phyloP scores from a whole-genome alignment of 2,888 invertebrate species.

The Corythucha ciliata region DNA sequence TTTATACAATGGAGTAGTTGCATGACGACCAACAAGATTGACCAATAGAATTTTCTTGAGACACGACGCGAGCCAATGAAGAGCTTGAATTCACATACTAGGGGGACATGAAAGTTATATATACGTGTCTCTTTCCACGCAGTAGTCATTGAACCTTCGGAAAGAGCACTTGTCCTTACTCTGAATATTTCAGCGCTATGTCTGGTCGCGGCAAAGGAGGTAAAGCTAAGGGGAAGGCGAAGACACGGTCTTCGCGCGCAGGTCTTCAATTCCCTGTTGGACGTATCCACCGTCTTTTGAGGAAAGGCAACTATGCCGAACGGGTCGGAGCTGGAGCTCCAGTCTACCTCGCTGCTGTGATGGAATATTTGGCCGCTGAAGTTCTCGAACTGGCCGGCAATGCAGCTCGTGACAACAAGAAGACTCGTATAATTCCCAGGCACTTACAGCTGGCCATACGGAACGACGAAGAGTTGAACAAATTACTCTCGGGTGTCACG shows the following conservation, averaged over 20 bases:
- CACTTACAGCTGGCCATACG: slow-evolving; percentile 52
- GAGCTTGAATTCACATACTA: too few relatives aligned
- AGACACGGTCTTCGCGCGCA: slow-evolving; percentile 47
- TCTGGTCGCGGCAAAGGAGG: slow-evolving; percentile 34
- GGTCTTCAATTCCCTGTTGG: slow-evolving; percentile 50
- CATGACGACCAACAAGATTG: too few relatives aligned
- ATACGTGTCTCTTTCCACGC: too few relatives aligned
- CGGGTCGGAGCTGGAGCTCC: slow-evolving; percentile 49
- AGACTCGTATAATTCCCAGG: slow-evolving; percentile 62
- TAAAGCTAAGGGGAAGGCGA: slow-evolving; percentile 45
- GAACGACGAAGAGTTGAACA: slow-evolving; percentile 20
- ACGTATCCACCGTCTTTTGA: slow-evolving; percentile 49
- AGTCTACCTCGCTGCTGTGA: slow-evolving; percentile 48
- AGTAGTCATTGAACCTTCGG: too few relatives aligned
- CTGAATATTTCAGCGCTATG: too few relatives aligned
- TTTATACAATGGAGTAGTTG: too few relatives aligned
- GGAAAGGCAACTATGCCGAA: slow-evolving; percentile 52
- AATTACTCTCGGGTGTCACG: slow-evolving; percentile 57
- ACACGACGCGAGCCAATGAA: too few relatives aligned
- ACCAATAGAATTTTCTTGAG: too few relatives aligned
- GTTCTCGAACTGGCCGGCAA: slow-evolving; percentile 55
- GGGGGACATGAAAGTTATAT: too few relatives aligned
- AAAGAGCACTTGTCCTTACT: too few relatives aligned
- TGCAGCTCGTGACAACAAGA: slow-evolving; percentile 50
- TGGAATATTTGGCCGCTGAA: slow-evolving; percentile 60